Conservation (phyloP, 2,797 vertebrate species). For the Crypturellus tataupa region DNA sequence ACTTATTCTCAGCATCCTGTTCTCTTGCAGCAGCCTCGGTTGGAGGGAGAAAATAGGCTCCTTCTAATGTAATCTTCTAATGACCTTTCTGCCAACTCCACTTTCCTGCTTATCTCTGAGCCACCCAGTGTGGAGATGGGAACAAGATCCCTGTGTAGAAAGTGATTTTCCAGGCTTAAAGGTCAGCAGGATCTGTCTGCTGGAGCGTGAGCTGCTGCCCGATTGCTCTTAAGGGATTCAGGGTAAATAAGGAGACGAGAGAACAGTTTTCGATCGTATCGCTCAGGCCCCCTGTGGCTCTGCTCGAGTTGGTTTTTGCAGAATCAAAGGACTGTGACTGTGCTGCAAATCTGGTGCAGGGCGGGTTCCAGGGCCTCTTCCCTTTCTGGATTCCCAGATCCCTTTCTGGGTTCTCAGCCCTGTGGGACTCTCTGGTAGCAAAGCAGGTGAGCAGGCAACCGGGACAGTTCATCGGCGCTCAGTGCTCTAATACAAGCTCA, state of each 20-base stretch:
- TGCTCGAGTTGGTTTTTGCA: background rate
- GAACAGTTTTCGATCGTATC: rapidly evolving
- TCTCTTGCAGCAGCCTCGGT: slow-evolving; percentile 57
- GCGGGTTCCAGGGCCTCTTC: background rate
- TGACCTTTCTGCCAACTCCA: slow-evolving; percentile 43
- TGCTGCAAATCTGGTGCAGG: background rate
- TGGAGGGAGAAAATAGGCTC: slow-evolving; percentile 57
- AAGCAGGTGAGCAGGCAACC: background rate
- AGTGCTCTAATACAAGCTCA: background rate
- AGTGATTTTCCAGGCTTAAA: background rate
- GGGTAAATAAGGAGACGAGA: slow-evolving; percentile 14
- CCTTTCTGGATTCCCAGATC: rapidly evolving
- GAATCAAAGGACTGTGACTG: background rate
- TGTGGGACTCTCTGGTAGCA: background rate
- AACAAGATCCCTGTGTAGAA: background rate
- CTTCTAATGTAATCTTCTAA: slow-evolving; percentile 56
- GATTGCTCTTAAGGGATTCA: background rate
- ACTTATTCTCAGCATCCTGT: slow-evolving; percentile 66
- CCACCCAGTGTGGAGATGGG: background rate
- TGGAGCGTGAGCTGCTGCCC: background rate
- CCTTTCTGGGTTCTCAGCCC: background rate
- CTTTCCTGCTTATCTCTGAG: slow-evolving; percentile 27
- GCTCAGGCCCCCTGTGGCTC: background rate
- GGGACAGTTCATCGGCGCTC: rapidly evolving
- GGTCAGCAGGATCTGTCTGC: background rate